Base-by-base conservation (phyloP, 2,797 vertebrate genomes). In the Adrianichthys oophorus region DNA sequence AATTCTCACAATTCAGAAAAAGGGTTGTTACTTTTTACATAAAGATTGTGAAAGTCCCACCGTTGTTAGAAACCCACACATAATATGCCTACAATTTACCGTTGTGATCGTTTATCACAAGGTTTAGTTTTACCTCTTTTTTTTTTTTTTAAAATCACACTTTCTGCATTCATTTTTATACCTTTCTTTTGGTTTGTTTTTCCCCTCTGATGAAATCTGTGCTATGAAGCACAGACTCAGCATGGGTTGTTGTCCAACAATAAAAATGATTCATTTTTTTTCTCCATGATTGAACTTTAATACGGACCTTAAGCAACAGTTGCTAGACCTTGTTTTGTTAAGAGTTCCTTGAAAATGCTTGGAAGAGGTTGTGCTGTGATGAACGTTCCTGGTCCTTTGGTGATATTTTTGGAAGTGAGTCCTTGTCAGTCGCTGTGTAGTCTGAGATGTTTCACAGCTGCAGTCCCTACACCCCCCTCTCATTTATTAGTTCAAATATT, bases 61-160 rank as follows among this genome's bases (percentile, higher is more conserved):
- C 40, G 48, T 26, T 14, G 17, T 64, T 61, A 70, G 23, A 67
- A 70, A 61, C 71, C 60, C 59, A 65, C 71, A 82, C 78, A 71
- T 60, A 68, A 53, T 26, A 52, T 70, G 60, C 70, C 60, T 43
- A 14, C 43, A 52, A 62, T 52, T 57, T 19, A 4, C 10, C 44
- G 79, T 56, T 79, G 65, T 82, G 61, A 66, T 80, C 72, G 46
- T 73, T 32, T 59, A 50, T 52, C 41, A 68, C 50, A 48, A 75
- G 68, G 65, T 76, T 49, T 58, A 62, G 44, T 83, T 73, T 85
- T 70, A 73, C 73, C 84, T 79, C 77, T 84, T 84, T 88, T 79
- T 88, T 88, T n/a, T n/a, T n/a, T n/a, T n/a, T n/a, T n/a, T n/a
- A n/a, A 79, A 86, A 87, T 82, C 47, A 63, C 66, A 24, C 45